phyloP scores from a whole-genome alignment of 2,113 vertebrate species.

The Alosa alosa region DNA sequence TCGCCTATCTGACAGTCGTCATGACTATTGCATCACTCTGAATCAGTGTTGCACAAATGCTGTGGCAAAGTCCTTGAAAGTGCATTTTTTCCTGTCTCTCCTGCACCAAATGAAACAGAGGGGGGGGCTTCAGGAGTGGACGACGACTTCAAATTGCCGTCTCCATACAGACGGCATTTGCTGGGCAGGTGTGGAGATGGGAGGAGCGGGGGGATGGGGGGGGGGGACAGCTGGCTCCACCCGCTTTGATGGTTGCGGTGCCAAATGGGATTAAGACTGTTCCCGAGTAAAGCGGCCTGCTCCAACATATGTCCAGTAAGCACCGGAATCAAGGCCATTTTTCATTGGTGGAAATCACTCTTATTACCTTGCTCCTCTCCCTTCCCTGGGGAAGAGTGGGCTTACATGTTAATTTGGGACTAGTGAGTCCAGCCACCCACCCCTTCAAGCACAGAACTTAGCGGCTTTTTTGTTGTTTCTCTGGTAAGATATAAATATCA shows the following conservation, averaged over 20 bases:
- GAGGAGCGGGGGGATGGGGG: background rate
- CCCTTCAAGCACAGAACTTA: too few relatives aligned
- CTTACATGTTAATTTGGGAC: background rate
- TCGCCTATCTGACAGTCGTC: background rate
- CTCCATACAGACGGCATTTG: slow-evolving; percentile 30
- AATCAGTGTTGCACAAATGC: background rate
- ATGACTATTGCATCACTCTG: background rate
- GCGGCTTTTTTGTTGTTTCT: too few relatives aligned
- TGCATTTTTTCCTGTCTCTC: background rate
- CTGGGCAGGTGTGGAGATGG: background rate
- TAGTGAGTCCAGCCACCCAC: too few relatives aligned
- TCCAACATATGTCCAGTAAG: slow-evolving; percentile 33
- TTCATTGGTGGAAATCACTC: slow-evolving; percentile 15
- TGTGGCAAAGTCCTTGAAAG: background rate
- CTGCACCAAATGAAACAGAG: background rate
- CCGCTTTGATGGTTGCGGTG: slow-evolving; percentile 23
- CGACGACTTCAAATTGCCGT: background rate
- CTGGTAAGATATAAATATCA: too few relatives aligned
- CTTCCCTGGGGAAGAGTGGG: too few relatives aligned
- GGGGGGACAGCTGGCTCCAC: slow-evolving; percentile 27
- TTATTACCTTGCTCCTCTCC: background rate
- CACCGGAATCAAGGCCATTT: slow-evolving; percentile 25
- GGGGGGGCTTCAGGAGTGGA: background rate
- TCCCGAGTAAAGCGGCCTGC: slow-evolving; percentile 31
- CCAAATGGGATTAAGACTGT: slow-evolving; percentile 35